A percentile compares a stretch with the other conserved stretches of the same genome.
phyloP scores from a whole-genome alignment of 2,888 invertebrate genomes.

The Caenorhabditis becei region DNA sequence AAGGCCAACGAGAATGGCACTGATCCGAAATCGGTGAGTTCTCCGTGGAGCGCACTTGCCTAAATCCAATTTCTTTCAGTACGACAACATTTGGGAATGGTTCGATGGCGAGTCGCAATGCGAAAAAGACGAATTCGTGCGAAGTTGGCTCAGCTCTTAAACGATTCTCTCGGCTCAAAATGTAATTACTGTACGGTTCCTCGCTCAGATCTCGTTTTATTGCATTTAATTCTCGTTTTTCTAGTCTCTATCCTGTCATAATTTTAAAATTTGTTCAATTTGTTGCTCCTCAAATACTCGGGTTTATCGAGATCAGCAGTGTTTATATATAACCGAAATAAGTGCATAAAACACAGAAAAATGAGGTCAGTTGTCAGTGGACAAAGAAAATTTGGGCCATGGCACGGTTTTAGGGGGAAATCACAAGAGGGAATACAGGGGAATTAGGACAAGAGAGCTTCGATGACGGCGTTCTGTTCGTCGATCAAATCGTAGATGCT shows the following conservation, averaged over 20 bases:
- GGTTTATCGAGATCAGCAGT: too few relatives aligned
- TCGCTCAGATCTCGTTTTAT: conserved; percentile 14
- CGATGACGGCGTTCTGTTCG: neutral
- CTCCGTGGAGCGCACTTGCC: neutral
- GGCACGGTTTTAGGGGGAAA: too few relatives aligned
- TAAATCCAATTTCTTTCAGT: conserved; percentile 51
- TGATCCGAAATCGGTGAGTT: conserved; percentile 20
- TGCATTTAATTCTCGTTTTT: conserved; percentile 18
- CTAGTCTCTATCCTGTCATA: neutral
- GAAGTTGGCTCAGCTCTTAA: conserved; percentile 39
- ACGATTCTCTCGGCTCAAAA: neutral
- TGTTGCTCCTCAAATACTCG: too few relatives aligned
- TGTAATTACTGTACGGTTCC: conserved; percentile 8
- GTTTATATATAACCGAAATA: too few relatives aligned
- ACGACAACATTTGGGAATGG: conserved; percentile 69
- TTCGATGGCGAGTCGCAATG: conserved; percentile 68
- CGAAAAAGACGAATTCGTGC: conserved; percentile 70
- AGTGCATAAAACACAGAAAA: neutral
- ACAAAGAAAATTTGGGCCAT: neutral
- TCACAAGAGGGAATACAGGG: neutral
- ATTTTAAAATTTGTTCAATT: too few relatives aligned
- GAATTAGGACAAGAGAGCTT: neutral
- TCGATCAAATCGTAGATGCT: conserved; percentile 7
- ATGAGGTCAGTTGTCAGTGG: neutral
- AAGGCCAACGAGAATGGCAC: conserved; percentile 43